phyloP scores from a whole-genome alignment of 1,140 invertebrate genomes.

The Trypoxylus dichotomus region DNA sequence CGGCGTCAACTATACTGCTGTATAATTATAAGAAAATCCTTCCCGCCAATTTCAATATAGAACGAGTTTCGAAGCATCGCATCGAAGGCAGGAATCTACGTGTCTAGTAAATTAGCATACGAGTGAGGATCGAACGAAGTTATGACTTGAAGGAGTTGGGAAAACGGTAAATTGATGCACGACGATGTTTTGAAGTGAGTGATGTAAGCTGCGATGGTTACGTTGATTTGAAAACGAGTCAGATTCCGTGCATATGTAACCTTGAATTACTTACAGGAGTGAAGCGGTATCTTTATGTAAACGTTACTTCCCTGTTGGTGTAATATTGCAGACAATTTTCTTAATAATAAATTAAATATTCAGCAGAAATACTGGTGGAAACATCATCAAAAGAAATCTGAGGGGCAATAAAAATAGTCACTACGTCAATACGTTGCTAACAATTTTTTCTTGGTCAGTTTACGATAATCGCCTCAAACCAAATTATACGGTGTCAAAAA shows the following conservation, averaged over 20 bases:
- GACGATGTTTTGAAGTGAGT: background rate
- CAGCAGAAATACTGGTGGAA: too few relatives aligned
- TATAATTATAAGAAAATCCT: background rate
- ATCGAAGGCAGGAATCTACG: background rate
- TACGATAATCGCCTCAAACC: too few relatives aligned
- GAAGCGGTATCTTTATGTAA: background rate
- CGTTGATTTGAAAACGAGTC: background rate
- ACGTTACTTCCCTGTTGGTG: background rate
- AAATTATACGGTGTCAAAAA: too few relatives aligned
- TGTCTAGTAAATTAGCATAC: background rate
- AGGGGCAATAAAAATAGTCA: too few relatives aligned
- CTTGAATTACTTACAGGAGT: background rate
- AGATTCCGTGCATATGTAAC: background rate
- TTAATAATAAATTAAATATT: too few relatives aligned
- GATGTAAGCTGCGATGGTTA: background rate
- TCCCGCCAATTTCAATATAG: slow-evolving; percentile 11
- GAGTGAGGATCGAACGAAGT: background rate
- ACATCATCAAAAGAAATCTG: too few relatives aligned
- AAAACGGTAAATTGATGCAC: background rate
- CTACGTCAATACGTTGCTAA: too few relatives aligned
- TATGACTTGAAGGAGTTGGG: background rate
- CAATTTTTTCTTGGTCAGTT: too few relatives aligned
- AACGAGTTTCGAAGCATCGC: background rate
- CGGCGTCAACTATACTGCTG: background rate
- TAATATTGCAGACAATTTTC: background rate